Base-by-base conservation (phyloP, 2,888 invertebrate species). In the Dione vanillae region DNA sequence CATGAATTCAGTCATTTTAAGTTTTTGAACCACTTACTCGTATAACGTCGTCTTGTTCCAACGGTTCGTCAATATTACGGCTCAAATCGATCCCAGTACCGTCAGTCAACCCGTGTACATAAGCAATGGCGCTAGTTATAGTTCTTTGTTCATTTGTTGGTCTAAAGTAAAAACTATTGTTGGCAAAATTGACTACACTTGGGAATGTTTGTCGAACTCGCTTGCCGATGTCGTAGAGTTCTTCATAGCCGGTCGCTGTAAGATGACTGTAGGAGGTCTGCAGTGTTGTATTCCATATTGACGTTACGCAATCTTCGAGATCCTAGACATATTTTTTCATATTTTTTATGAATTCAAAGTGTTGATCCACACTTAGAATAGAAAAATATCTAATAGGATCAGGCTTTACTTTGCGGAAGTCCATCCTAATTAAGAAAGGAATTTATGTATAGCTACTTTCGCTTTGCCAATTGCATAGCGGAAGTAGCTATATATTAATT, bases 221-320 rank as follows among this genome's bases (percentile, higher is more conserved):
- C 64, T 78, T 81, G 14, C 80, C 97, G 9, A 97, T 92, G 72
- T 94, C 92, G 76, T 92, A 94, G 58, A 96, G 81, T 79, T 97
- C 97, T 71, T 95, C 94, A 79, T 94, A 94, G 0, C 95, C 95
- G 1, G 77, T 77, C 0, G 90, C 89, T 0, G 96, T 95, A 75
- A 97, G 88, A 69, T 86, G 89, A n/a, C 95, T 91, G 14, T 94
- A 93, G 19, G 94, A 89, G 1, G 89, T 87, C 16, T 93, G 90
- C 16, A 97, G 87, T 52, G 95, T 95, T 0, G 90, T 84, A 78
- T 96, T 94, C 94, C 96, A 96, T 14, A 88, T 88, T 96, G 96
- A 73, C 92, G 91, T 78, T 92, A 94, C 52, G 97, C 87, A 72
- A 19, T 94, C 91, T 58, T 95, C 94, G 45, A 96, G 89, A 82